phyloP scores from a whole-genome alignment of 1,140 invertebrate species.

The Tetragnatha versicolor region DNA sequence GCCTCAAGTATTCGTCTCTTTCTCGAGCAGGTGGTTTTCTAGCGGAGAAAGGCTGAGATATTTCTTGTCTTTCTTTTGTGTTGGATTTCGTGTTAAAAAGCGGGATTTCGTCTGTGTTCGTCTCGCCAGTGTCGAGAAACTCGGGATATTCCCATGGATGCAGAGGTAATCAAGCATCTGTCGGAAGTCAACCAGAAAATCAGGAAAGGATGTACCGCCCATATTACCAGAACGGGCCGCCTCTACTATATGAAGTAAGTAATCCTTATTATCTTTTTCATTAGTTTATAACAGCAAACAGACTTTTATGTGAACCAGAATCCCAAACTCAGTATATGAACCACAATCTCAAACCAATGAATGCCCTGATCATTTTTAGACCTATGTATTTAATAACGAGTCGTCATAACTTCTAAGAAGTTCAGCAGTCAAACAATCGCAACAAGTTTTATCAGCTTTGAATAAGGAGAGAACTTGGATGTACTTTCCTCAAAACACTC shows the following conservation, averaged over 20 bases:
- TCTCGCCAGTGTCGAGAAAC: not conserved
- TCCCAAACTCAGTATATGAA: too few species aligned
- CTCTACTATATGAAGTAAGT: constrained; percentile 84
- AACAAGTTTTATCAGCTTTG: too few species aligned
- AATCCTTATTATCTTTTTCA: too few species aligned
- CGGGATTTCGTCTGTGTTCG: not conserved
- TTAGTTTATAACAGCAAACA: too few species aligned
- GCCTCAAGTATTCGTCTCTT: not conserved
- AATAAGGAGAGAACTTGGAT: too few species aligned
- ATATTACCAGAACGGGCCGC: constrained; percentile 75
- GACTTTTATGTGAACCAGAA: too few species aligned
- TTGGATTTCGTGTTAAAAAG: not conserved
- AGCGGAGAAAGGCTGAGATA: not conserved
- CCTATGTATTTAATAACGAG: too few species aligned
- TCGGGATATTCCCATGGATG: constrained; percentile 33
- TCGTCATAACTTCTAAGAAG: too few species aligned
- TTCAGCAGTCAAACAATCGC: too few species aligned
- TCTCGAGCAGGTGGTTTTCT: not conserved
- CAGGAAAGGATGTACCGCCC: constrained; percentile 73
- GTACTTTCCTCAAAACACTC: too few species aligned
- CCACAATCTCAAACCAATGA: too few species aligned
- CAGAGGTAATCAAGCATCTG: constrained; percentile 54
- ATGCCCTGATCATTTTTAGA: too few species aligned
- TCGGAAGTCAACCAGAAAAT: constrained; percentile 59
- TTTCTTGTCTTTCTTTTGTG: not conserved